phyloP scores from a whole-genome alignment of 1,140 invertebrate species.

The Paraescarpia echinospica region DNA sequence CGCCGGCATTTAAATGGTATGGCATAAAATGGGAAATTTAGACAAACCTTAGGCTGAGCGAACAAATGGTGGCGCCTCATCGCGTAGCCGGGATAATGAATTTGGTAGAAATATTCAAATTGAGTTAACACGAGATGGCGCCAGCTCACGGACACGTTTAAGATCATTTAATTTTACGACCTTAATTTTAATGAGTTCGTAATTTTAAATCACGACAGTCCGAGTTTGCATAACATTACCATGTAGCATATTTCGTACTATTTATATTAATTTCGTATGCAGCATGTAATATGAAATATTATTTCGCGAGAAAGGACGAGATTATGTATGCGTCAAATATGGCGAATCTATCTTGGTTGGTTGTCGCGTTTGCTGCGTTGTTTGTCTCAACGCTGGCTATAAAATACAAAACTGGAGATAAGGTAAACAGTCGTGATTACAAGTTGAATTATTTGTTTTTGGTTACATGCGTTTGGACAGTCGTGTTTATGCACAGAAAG shows the following conservation, averaged over 20 bases:
- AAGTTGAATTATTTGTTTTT: background rate
- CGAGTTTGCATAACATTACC: background rate
- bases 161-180: background rate
- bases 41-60: too few relatives aligned
- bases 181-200: background rate
- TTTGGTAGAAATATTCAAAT: too few relatives aligned
- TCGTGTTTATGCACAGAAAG: background rate
- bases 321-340: background rate
- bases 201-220: background rate
- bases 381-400: background rate
- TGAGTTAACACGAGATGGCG: too few relatives aligned
- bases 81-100: too few relatives aligned
- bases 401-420: background rate
- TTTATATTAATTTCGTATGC: background rate
- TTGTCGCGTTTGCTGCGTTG: background rate
- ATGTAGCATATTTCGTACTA: background rate
- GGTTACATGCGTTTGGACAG: background rate
- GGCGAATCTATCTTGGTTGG: background rate
- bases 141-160: background rate
- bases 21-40: too few relatives aligned
- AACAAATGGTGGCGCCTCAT: too few relatives aligned
- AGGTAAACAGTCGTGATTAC: background rate
- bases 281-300: background rate
- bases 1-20: too few relatives aligned
- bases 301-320: slow-evolving; percentile 3